These are phyloP conservation scores for roundworm (Caenorhabditis elegans) DNA, from an alignment of 1,140 invertebrate genomes.

Conservation along the genomic window WBcel235 BX284605.5:8278501-8279000, in stretches of 20 bases:
- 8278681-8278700: no score
- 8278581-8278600: no score
- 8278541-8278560: background rate
- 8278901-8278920: background rate
- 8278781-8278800: no score
- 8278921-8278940: background rate
- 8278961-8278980: no score
- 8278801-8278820: no score
- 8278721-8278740: no score
- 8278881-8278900: background rate
- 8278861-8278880: background rate
- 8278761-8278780: no score
- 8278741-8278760: no score
- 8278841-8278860: background rate
- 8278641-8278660: slow-evolving; percentile 2
- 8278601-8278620: background rate
- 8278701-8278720: no score
- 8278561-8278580: no score
- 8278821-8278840: background rate
- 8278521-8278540: background rate
- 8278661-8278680: background rate
- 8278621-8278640: background rate
- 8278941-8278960: no score
- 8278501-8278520: background rate
- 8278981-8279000: no score